Evolutionary conservation across 2,888 invertebrate species (phyloP).

Genomic region (Tipula helvola): DNA sequence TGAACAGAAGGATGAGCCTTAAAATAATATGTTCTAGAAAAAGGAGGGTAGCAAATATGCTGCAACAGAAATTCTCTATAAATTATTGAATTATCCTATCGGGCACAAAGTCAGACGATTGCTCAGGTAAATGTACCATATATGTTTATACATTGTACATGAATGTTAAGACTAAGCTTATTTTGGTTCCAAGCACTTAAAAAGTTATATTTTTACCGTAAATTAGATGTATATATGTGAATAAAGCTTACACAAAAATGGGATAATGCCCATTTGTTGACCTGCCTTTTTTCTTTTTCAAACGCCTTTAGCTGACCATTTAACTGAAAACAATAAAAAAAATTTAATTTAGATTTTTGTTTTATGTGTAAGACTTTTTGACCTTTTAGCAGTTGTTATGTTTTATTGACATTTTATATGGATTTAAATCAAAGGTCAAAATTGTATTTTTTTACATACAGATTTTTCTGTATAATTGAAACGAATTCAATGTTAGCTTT

Average conservation of each 20-base stretch:
- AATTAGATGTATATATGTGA: not conserved
- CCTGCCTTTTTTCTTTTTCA: not conserved
- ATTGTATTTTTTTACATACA: no score
- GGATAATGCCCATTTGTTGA: not conserved
- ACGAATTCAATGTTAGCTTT: no score
- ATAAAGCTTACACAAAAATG: not conserved
- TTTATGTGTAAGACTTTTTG: no score
- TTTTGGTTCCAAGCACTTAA: not conserved
- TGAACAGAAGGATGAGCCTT: not conserved
- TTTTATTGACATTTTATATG: no score
- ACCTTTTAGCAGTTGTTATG: no score
- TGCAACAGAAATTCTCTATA: not conserved
- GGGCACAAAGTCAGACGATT: not conserved
- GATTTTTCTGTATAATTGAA: no score
- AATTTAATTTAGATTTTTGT: no score
- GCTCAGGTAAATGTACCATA: not conserved
- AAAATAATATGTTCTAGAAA: not conserved
- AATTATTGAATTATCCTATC: not conserved
- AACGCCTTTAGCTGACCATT: not conserved
- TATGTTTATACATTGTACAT: no score
- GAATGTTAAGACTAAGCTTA: not conserved
- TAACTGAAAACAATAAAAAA: no score
- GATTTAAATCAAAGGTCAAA: no score
- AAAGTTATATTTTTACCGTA: not conserved
- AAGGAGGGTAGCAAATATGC: not conserved